These are phyloP conservation scores for Blastobasis adustella DNA, from an alignment of 2,888 invertebrate genomes.

Conservation along the genomic window DNA sequence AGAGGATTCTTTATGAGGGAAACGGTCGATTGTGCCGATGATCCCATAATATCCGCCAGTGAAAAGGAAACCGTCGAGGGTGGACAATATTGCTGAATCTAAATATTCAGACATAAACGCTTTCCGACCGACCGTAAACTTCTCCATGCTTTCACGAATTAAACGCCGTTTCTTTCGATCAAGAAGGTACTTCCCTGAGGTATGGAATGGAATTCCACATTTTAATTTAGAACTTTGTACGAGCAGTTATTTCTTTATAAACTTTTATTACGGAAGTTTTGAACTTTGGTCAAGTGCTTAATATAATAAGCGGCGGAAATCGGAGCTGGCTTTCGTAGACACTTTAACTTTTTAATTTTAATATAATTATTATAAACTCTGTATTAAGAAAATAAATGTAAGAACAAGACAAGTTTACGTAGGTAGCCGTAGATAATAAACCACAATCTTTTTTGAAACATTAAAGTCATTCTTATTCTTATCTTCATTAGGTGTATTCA, in stretches of 20 bases:
- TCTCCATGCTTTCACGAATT: background rate
- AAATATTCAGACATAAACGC: background rate
- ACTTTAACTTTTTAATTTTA: too few relatives aligned
- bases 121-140: too few relatives aligned
- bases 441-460: too few relatives aligned
- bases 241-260: conserved; percentile 26
- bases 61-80: conserved; percentile 8
- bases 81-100: background rate
- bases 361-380: too few relatives aligned
- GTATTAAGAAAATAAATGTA: too few relatives aligned
- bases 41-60: conserved; percentile 25
- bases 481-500: too few relatives aligned
- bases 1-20: conserved; percentile 47
- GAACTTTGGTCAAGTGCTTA: background rate
- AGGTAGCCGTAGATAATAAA: too few relatives aligned
- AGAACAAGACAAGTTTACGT: too few relatives aligned
- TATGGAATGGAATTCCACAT: background rate
- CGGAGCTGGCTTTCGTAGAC: too few relatives aligned
- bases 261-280: conserved; percentile 20
- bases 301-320: too few relatives aligned
- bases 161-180: background rate
- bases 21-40: conserved; percentile 36
- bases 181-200: background rate
- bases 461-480: too few relatives aligned
- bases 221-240: conserved; percentile 22